Evolutionary conservation across 2,113 vertebrate genomes (phyloP).

Genomic region (Sinocyclocheilus anophthalmus): DNA sequence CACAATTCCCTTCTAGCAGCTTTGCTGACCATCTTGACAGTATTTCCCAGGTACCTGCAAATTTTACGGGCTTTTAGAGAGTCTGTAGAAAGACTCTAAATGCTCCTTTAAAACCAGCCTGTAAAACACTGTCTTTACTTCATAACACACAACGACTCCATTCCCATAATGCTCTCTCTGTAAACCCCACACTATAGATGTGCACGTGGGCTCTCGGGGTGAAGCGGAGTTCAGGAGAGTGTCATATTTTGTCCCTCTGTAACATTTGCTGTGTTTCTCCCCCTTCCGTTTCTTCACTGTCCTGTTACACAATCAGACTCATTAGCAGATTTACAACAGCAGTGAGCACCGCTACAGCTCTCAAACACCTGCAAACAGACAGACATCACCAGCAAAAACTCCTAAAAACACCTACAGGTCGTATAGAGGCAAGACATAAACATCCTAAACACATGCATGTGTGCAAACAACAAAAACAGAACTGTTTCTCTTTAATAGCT

Average conservation of each 20-base stretch:
- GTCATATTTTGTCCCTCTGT: conserved; percentile 32
- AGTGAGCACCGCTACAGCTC: background rate
- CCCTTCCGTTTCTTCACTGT: conserved; percentile 10
- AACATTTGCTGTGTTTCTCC: conserved; percentile 45
- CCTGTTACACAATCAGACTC: conserved; percentile 52
- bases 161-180: conserved; percentile 52
- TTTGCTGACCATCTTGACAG: conserved; percentile 64
- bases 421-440: too few relatives aligned
- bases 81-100: conserved; percentile 65
- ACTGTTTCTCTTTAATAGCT: too few relatives aligned
- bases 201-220: conserved; percentile 18
- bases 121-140: conserved; percentile 71
- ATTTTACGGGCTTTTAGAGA: conserved; percentile 78
- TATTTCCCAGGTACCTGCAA: conserved; percentile 75
- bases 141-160: conserved; percentile 55
- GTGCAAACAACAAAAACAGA: too few relatives aligned
- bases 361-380: background rate
- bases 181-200: background rate
- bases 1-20: conserved; percentile 61
- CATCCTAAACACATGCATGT: too few relatives aligned
- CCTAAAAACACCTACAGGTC: background rate
- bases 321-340: conserved; percentile 47
- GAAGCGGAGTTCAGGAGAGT: conserved; percentile 34
- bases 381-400: conserved; percentile 10
- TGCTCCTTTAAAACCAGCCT: conserved; percentile 72